Evolutionary conservation across 2,113 vertebrate genomes (phyloP).

Genomic region (Siphamia tubifer): DNA sequence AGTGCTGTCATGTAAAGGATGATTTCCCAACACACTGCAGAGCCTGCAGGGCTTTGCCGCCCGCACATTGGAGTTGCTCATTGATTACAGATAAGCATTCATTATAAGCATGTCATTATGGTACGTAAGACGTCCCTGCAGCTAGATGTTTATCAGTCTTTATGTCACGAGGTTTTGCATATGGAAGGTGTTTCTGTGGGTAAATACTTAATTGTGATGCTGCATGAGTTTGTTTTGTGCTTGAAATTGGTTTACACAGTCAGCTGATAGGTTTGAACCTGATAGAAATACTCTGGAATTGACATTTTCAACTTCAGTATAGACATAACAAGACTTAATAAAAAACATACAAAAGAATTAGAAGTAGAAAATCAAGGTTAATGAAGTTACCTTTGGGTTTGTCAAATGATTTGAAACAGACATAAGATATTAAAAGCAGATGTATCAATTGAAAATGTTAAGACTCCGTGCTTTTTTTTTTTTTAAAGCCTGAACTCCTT

Average conservation of each 20-base stretch:
- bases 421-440: too few species aligned
- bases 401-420: too few species aligned
- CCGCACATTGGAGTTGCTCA: constrained; percentile 26
- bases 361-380: too few species aligned
- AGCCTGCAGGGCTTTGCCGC: constrained; percentile 18
- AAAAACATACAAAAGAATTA: too few species aligned
- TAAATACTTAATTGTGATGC: neutral
- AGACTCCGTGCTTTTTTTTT: too few species aligned
- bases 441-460: too few species aligned
- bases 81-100: constrained; percentile 50
- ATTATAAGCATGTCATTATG: constrained; percentile 41
- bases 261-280: too few species aligned
- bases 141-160: constrained; percentile 45
- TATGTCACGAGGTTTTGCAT: neutral
- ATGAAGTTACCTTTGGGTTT: too few species aligned
- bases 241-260: neutral
- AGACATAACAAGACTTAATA: too few species aligned
- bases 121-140: constrained; percentile 16
- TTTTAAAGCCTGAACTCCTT: too few species aligned
- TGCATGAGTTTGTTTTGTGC: neutral
- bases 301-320: too few species aligned
- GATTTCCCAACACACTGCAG: constrained; percentile 24
- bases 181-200: neutral
- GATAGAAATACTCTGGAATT: too few species aligned
- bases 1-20: constrained; percentile 15